Base-by-base conservation (phyloP, 2,113 vertebrate genomes). In the Erinaceus europaeus region DNA sequence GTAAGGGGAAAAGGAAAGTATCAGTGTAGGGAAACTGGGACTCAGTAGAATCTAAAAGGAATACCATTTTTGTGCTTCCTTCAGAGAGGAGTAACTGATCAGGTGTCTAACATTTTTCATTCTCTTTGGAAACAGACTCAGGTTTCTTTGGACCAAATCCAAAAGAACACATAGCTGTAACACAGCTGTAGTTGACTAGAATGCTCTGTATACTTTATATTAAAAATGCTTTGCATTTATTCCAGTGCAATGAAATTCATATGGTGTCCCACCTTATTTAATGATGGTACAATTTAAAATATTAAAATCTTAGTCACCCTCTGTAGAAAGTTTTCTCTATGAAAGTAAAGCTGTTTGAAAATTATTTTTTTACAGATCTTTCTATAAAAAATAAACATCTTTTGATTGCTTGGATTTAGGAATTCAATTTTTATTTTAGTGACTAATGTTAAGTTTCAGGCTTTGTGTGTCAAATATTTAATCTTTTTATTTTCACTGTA, bases 131-230 rank as follows among this genome's bases (percentile, higher is more conserved):
- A 97, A 97, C 96, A 97, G 97, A 97, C 97, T 98, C 97, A 98
- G 97, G 97, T 97, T 97, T 97, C 97, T 97, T 97, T 97, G 98
- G 98, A 98, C 98, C 97, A 98, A 98, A 98, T 97, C 97, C 97
- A 98, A 97, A 97, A 95, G 94, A 97, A 97, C 96, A 97, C 96
- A 97, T 97, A 97, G 97, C 97, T 98, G 97, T 97, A 97, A 97
- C 97, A 97, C 97, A 97, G 97, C 97, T 97, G 96, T 96, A 96
- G 96, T 95, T 97, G 96, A 96, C 96, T 97, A 97, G 96, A 96
- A 96, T 95, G 96, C 96, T 96, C 96, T 97, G 95, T 97, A 96
- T 96, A 97, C 96, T 97, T 97, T 97, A 96, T 97, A 97, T 97
- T 97, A 96, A 97, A 94, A 95, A 96, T 97, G 95, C 96, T 96